Conservation (phyloP, 2,113 vertebrate genomes). For the Chunga burmeisteri region DNA sequence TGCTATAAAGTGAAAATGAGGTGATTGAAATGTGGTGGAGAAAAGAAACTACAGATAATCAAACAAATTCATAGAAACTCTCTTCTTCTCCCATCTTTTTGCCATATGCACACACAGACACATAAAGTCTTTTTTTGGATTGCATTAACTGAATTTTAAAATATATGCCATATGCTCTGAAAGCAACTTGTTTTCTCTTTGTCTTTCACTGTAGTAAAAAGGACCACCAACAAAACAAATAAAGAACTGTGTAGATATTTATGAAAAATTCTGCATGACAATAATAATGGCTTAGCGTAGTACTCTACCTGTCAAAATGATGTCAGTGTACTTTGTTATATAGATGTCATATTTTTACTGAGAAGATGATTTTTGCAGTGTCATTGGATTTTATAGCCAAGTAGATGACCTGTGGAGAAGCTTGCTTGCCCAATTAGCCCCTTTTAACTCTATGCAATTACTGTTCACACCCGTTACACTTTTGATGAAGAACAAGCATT, state of each 20-base stretch:
- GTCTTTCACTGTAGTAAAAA: not conserved
- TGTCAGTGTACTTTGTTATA: not conserved
- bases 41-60: not conserved
- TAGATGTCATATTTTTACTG: not conserved
- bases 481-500: slow-evolving; percentile 40
- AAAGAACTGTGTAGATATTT: not conserved
- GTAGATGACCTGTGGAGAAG: not conserved
- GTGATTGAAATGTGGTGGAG: not conserved
- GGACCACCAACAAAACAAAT: not conserved
- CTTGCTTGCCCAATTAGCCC: not conserved
- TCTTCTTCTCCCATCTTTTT: not conserved
- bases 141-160: not conserved
- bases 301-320: not conserved
- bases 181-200: not conserved
- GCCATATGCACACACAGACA: not conserved
- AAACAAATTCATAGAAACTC: not conserved
- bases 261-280: not conserved
- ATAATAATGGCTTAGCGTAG: not conserved
- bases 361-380: not conserved
- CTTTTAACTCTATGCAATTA: slow-evolving; percentile 46
- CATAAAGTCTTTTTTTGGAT: not conserved
- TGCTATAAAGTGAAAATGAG: not conserved
- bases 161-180: not conserved
- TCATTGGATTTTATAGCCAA: slow-evolving; percentile 9
- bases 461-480: slow-evolving; percentile 18